phyloP scores from a whole-genome alignment of 2,113 vertebrate species.

The Sorex fumeus region DNA sequence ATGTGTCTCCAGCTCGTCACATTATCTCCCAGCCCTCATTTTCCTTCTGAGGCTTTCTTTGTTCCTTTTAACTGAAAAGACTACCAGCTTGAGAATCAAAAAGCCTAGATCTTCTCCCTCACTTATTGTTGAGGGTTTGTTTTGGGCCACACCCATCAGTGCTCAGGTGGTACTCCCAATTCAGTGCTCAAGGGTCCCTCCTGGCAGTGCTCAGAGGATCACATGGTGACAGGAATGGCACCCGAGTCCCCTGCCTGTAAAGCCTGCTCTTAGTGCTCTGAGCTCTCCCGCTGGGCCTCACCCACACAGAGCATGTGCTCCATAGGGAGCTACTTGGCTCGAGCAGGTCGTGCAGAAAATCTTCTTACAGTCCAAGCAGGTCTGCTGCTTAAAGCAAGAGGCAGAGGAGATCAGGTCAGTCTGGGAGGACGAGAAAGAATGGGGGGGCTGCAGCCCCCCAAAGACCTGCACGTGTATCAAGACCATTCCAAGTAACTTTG shows the following conservation, averaged over 20 bases:
- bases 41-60: background rate
- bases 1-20: background rate
- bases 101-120: background rate
- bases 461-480: background rate
- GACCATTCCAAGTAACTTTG: background rate
- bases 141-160: too few relatives aligned
- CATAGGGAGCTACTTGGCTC: slow-evolving; percentile 74
- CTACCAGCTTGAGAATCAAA: background rate
- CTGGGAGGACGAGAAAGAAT: background rate
- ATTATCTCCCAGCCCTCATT: background rate
- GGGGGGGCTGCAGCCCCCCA: background rate
- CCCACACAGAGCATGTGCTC: background rate
- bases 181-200: too few relatives aligned
- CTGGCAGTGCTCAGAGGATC: too few relatives aligned
- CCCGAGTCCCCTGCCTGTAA: too few relatives aligned
- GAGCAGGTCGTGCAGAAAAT: slow-evolving; percentile 93
- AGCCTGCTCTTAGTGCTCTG: too few relatives aligned
- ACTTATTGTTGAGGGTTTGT: too few relatives aligned
- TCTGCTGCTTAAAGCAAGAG: slow-evolving; percentile 88
- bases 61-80: background rate
- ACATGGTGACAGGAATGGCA: too few relatives aligned
- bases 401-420: slow-evolving; percentile 52
- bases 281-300: too few relatives aligned
- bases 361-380: slow-evolving; percentile 96
- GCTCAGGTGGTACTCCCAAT: too few relatives aligned